Conservation (phyloP, 2,888 invertebrate species). For the Drosophila nigricruria region DNA sequence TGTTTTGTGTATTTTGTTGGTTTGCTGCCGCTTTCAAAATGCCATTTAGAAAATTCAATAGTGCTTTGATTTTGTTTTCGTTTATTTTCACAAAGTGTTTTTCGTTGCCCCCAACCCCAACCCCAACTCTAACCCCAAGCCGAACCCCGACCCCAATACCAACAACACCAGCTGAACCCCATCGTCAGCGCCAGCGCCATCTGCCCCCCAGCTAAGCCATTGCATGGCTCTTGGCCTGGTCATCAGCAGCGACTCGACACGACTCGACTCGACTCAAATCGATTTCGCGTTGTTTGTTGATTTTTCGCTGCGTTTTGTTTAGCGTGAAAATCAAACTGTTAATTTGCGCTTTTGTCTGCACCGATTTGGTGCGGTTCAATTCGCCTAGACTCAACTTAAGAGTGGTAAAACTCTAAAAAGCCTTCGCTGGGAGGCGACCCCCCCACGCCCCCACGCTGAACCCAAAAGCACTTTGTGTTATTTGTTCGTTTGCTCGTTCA, state of each 20-base stretch:
- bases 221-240: slow-evolving; percentile 34
- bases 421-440: background rate
- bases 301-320: slow-evolving; percentile 78
- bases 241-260: slow-evolving; percentile 25
- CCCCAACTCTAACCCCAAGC: background rate
- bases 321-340: slow-evolving; percentile 81
- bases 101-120: slow-evolving; percentile 6
- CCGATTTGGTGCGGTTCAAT: slow-evolving; percentile 42
- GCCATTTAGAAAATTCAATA: slow-evolving; percentile 80
- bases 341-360: slow-evolving; percentile 79
- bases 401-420: slow-evolving; percentile 21
- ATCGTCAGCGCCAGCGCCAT: background rate
- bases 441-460: slow-evolving; percentile 6
- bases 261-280: slow-evolving; percentile 57
- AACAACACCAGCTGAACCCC: background rate
- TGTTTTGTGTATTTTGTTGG: slow-evolving; percentile 42
- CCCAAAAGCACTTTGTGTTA: slow-evolving; percentile 68
- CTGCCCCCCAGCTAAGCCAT: slow-evolving; percentile 4
- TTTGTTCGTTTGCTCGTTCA: slow-evolving; percentile 45
- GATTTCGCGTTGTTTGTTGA: slow-evolving; percentile 75
- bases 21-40: slow-evolving; percentile 70
- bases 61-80: slow-evolving; percentile 79
- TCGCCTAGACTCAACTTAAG: slow-evolving; percentile 19
- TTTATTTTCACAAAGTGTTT: slow-evolving; percentile 80
- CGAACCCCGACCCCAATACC: background rate